A percentile compares a stretch with the other conserved stretches of the same genome.
phyloP scores from a whole-genome alignment of 2,797 vertebrate species.

The Lepus townsendii region DNA sequence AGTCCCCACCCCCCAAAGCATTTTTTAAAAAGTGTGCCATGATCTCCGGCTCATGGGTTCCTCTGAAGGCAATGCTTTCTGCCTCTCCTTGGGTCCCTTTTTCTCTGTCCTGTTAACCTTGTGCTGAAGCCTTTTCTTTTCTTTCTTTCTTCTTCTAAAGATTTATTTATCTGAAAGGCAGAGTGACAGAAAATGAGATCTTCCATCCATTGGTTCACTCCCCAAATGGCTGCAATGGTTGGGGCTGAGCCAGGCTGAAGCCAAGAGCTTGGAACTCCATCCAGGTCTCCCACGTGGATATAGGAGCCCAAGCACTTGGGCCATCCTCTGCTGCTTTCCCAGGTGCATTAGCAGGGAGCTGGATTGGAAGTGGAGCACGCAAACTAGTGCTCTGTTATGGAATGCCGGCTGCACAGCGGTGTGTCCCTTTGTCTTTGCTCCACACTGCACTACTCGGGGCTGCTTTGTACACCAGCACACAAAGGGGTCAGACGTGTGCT shows the following conservation, averaged over 20 bases:
- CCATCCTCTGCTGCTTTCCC: no score
- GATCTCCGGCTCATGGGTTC: neutral
- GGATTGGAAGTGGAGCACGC: no score
- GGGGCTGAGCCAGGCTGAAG: no score
- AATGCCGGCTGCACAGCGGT: neutral
- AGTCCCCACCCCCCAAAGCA: neutral
- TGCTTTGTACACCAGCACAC: neutral
- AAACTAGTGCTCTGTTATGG: no score
- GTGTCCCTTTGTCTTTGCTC: neutral
- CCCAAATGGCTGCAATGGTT: no score
- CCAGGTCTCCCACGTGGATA: no score
- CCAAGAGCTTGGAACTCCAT: neutral
- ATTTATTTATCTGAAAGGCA: no score
- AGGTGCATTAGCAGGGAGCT: no score
- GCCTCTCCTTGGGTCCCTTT: neutral
- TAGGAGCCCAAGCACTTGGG: no score
- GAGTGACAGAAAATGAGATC: no score
- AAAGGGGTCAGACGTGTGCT: neutral
- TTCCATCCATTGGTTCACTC: no score
- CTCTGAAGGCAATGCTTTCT: neutral
- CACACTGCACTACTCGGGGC: neutral
- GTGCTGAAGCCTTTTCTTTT: neutral
- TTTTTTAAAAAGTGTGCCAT: neutral
- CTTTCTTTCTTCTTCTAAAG: neutral
- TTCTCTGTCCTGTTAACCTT: neutral